A percentile compares a stretch with the other conserved stretches of the same genome.
Evolutionary conservation across 2,113 vertebrate genomes (phyloP).

Genomic region (Salvelinus alpinus): DNA sequence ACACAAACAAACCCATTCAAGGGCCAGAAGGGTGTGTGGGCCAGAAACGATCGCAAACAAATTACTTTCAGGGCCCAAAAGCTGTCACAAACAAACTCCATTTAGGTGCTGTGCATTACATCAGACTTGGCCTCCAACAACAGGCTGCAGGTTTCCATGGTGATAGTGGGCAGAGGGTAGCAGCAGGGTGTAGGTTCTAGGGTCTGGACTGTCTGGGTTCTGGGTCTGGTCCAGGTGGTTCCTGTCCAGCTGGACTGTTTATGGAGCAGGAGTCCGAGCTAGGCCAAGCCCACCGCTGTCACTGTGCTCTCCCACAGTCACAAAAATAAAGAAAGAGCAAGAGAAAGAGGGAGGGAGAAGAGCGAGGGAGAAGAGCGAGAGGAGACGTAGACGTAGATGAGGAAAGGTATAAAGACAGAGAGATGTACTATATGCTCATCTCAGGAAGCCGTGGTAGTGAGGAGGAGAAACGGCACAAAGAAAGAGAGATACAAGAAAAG

Average conservation of each 20-base stretch:
- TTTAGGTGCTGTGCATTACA: constrained; percentile 12
- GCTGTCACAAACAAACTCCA: constrained; percentile 40
- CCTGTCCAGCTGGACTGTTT: constrained; percentile 52
- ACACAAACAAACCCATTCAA: constrained; percentile 36
- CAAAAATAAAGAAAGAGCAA: background rate
- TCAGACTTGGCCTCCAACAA: constrained; percentile 24
- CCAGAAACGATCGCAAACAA: constrained; percentile 45
- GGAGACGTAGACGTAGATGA: no score
- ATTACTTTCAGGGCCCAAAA: constrained; percentile 43
- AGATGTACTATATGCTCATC: no score
- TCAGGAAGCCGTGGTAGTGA: background rate
- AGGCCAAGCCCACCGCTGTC: background rate
- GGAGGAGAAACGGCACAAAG: background rate
- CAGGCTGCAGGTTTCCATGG: constrained; percentile 50
- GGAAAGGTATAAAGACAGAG: no score
- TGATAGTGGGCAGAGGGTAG: constrained; percentile 39
- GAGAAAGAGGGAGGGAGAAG: no score
- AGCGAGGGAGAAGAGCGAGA: no score
- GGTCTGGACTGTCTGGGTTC: constrained; percentile 21
- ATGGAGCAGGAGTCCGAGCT: constrained; percentile 25
- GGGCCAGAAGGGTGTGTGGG: constrained; percentile 6
- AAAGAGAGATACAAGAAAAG: background rate
- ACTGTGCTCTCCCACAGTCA: background rate
- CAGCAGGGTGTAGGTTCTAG: constrained; percentile 2
- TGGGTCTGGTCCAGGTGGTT: constrained; percentile 46